A percentile compares a stretch with the other conserved stretches of the same genome.
Evolutionary conservation across 2,888 invertebrate genomes (phyloP).

Genomic region (Beris morrisii): DNA sequence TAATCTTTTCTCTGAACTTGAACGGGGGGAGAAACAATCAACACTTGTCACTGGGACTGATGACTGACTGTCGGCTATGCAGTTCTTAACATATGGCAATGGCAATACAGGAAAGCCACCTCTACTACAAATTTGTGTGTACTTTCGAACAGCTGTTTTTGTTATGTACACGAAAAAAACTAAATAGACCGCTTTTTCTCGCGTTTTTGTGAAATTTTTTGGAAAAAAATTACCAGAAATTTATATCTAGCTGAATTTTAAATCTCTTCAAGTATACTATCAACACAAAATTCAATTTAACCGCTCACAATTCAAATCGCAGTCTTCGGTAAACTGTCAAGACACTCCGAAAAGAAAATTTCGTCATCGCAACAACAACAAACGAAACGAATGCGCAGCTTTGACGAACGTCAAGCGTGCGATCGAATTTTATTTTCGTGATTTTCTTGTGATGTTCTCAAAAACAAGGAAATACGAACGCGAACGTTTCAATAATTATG

Average conservation of each 20-base stretch:
- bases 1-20: too few relatives aligned
- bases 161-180: background rate
- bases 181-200: background rate
- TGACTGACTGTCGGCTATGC: too few relatives aligned
- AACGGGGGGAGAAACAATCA: too few relatives aligned
- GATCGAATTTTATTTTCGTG: slow-evolving; percentile 1
- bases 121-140: slow-evolving; percentile 1
- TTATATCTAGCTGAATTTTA: too few relatives aligned
- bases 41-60: too few relatives aligned
- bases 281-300: too few relatives aligned
- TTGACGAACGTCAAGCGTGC: slow-evolving; percentile 1
- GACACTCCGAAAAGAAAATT: slow-evolving; percentile 18
- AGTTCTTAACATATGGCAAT: background rate
- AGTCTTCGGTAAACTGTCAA: background rate
- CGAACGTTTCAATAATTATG: background rate
- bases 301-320: too few relatives aligned
- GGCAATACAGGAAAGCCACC: too few relatives aligned
- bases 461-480: background rate
- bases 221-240: too few relatives aligned
- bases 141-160: background rate
- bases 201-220: too few relatives aligned
- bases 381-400: slow-evolving; percentile 24
- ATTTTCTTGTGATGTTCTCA: background rate
- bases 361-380: slow-evolving; percentile 11
- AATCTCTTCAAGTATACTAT: too few relatives aligned